phyloP scores from a whole-genome alignment of 1,140 invertebrate species.

The Phocides pigmalion region DNA sequence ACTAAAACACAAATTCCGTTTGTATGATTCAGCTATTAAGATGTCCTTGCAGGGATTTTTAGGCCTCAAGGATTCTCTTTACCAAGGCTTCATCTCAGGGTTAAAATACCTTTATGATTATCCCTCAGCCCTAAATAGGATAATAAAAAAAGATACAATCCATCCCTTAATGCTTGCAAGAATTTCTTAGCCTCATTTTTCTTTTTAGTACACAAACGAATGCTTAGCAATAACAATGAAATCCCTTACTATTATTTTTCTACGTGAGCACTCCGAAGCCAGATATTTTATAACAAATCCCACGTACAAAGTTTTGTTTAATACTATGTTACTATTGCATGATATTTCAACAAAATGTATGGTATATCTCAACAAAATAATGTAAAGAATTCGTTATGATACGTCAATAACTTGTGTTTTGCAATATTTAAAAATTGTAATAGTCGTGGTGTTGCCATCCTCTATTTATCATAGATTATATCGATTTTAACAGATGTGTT shows the following conservation, averaged over 20 bases:
- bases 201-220: conserved; percentile 34
- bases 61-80: no score
- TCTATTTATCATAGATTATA: no score
- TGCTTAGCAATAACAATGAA: conserved; percentile 39
- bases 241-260: conserved; percentile 38
- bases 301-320: neutral
- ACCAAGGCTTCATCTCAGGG: no score
- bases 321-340: neutral
- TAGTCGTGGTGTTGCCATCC: no score
- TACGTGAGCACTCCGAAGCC: conserved; percentile 27
- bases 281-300: neutral
- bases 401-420: neutral
- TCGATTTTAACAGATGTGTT: no score
- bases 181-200: conserved; percentile 7
- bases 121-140: neutral
- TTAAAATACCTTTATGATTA: no score
- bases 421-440: neutral
- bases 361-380: no score
- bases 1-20: no score
- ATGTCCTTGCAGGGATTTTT: no score
- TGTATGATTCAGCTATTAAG: no score
- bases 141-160: neutral
- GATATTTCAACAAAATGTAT: conserved; percentile 2
- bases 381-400: neutral
- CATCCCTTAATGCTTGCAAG: neutral